Conservation (phyloP, 2,888 invertebrate genomes). For the Heliconius erato region DNA sequence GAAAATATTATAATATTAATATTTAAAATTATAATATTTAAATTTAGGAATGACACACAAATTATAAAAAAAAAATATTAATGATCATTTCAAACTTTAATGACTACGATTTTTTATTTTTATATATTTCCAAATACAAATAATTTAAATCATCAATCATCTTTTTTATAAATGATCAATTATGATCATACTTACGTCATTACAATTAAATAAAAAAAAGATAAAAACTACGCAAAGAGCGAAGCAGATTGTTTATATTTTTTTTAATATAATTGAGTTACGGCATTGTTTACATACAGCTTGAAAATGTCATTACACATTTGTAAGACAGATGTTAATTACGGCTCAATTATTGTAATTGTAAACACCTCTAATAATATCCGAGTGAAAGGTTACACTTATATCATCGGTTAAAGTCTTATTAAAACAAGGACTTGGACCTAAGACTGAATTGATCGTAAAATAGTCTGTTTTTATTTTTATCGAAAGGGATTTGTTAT, state of each 20-base stretch:
- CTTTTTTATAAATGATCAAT: no score
- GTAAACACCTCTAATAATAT: neutral
- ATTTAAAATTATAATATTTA: no score
- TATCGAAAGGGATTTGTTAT: neutral
- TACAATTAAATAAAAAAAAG: no score
- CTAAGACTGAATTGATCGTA: neutral
- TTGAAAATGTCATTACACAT: neutral
- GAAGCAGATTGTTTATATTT: neutral
- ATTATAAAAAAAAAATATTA: no score
- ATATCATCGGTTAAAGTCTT: constrained; percentile 12
- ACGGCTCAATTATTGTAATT: neutral
- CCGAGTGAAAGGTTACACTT: constrained; percentile 9
- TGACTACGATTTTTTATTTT: no score
- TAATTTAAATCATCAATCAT: no score
- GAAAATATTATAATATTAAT: no score
- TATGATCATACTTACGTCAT: no score
- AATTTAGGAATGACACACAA: no score
- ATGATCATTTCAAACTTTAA: no score
- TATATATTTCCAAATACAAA: no score
- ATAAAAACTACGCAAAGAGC: neutral
- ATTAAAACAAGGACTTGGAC: neutral
- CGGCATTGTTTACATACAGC: neutral
- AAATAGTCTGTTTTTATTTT: constrained; percentile 4
- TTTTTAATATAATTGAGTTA: neutral
- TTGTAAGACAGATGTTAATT: neutral